Percentiles rank a stretch among this genome's conserved stretches.
Evolutionary conservation across 2,888 invertebrate species (phyloP).

Genomic region (Plebejus melissa): DNA sequence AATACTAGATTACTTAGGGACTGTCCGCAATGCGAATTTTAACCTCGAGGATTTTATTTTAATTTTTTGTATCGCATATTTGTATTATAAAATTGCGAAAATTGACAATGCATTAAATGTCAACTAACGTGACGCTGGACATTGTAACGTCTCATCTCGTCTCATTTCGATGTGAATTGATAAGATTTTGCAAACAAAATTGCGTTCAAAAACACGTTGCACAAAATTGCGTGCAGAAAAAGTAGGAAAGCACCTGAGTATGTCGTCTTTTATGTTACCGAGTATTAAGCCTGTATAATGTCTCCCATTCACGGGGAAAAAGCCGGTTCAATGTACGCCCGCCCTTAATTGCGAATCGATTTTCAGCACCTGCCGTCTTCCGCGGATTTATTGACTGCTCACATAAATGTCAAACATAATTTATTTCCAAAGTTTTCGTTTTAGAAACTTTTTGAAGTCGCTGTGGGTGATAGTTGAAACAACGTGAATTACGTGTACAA

Average conservation of each 20-base stretch:
- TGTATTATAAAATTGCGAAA: no score
- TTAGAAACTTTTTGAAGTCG: neutral
- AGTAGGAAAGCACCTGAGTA: neutral
- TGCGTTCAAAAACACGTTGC: neutral
- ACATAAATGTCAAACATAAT: slow-evolving; percentile 15
- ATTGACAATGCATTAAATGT: no score
- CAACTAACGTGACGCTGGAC: neutral
- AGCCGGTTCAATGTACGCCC: slow-evolving; percentile 35
- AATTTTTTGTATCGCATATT: no score
- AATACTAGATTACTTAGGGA: no score
- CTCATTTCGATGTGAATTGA: neutral
- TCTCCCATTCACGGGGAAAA: slow-evolving; percentile 27
- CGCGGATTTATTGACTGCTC: slow-evolving; percentile 30
- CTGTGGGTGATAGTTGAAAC: neutral
- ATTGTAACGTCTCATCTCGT: neutral
- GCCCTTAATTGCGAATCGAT: slow-evolving; percentile 60
- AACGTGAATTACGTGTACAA: neutral
- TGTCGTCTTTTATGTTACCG: slow-evolving; percentile 3
- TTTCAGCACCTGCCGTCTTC: slow-evolving; percentile 46
- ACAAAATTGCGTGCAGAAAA: slow-evolving; percentile 15
- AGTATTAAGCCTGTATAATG: slow-evolving; percentile 2
- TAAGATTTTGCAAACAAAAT: neutral
- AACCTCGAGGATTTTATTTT: no score
- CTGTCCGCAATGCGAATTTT: no score
- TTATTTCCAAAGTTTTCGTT: neutral